These are phyloP conservation scores for Heteromyza rotundicornis DNA, from an alignment of 2,888 invertebrate genomes.

Conservation along the genomic window DNA sequence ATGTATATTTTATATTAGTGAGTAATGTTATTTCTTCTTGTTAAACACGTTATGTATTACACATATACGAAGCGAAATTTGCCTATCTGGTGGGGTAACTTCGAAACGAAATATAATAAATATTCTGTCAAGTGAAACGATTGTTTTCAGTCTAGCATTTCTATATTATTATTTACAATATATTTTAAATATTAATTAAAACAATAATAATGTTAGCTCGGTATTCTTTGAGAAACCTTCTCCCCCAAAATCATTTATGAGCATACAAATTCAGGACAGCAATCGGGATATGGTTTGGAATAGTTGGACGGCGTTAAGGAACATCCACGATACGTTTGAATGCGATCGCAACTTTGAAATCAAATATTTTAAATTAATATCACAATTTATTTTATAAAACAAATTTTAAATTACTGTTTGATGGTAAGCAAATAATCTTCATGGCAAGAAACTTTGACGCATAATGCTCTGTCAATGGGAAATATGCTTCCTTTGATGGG, in stretches of 20 bases:
- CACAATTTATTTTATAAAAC: not conserved
- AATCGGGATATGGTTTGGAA: conserved; percentile 41
- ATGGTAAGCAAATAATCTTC: conserved; percentile 49
- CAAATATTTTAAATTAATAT: not conserved
- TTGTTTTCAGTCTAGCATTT: no score
- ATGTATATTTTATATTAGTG: no score
- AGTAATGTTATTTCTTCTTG: no score
- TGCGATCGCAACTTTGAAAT: conserved; percentile 40
- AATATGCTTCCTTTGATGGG: conserved; percentile 35
- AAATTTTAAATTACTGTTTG: conserved; percentile 43
- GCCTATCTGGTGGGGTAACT: no score
- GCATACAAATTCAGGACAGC: conserved; percentile 37
- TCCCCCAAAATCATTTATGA: not conserved
- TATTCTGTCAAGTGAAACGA: no score
- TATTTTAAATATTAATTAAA: no score
- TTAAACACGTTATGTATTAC: no score
- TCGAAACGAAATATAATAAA: no score
- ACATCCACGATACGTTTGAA: conserved; percentile 32
- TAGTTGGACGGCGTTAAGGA: conserved; percentile 35
- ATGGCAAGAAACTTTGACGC: conserved; percentile 41
- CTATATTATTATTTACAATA: no score
- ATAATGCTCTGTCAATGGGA: conserved; percentile 38
- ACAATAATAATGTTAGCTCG: no score
- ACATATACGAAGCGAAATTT: no score
- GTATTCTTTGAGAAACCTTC: not conserved